A percentile compares a stretch with the other conserved stretches of the same genome.
Conservation (phyloP, 2,797 vertebrate species). For the Eulemur rubriventer region DNA sequence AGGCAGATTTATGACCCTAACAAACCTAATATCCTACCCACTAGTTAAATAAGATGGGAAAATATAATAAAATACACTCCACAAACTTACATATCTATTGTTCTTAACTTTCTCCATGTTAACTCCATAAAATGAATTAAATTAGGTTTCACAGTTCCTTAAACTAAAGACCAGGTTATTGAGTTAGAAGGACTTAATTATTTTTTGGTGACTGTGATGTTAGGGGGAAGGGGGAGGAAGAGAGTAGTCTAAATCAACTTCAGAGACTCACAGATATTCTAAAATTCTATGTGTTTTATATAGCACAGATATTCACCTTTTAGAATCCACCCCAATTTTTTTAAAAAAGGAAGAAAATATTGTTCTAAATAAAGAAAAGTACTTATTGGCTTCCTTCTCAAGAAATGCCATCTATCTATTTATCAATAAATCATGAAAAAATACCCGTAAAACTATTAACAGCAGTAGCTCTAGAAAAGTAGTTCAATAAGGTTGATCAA, state of each 20-base stretch:
- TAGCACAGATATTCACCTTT: background rate
- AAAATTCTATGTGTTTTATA: background rate
- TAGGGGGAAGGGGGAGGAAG: background rate
- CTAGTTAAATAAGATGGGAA: background rate
- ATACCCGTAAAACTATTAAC: background rate
- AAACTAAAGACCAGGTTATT: background rate
- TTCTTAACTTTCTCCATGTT: background rate
- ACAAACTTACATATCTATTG: background rate
- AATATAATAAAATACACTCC: background rate
- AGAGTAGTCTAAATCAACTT: background rate
- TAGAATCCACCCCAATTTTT: background rate
- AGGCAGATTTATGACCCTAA: background rate
- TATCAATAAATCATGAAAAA: background rate
- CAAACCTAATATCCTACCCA: background rate
- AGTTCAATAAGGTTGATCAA: background rate
- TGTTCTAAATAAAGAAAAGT: conserved; percentile 7
- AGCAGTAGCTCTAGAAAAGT: background rate
- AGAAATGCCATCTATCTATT: background rate
- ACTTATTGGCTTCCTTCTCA: background rate
- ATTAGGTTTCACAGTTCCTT: background rate
- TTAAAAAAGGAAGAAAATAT: background rate
- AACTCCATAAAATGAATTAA: background rate
- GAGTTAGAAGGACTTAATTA: background rate
- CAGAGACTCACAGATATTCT: background rate
- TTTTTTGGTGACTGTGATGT: background rate